Evolutionary conservation across 2,113 vertebrate genomes (phyloP).

Genomic region (Neopipo cinnamomea): DNA sequence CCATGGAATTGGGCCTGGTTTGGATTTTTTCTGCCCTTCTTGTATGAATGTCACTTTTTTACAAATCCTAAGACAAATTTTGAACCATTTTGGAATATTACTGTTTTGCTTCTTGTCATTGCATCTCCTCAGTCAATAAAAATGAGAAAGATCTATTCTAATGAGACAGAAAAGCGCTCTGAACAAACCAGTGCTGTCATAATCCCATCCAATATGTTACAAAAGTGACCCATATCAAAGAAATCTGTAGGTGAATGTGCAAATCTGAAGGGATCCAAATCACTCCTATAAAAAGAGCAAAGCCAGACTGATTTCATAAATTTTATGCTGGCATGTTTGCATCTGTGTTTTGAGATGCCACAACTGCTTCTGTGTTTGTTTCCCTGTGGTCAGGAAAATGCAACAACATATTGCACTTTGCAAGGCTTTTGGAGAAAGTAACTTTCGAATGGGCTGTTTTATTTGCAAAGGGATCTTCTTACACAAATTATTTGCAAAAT

Average conservation of each 20-base stretch:
- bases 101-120: neutral
- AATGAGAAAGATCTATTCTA: neutral
- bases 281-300: neutral
- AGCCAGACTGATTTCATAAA: neutral
- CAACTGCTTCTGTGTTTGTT: neutral
- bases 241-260: neutral
- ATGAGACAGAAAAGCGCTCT: neutral
- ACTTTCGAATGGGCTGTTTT: neutral
- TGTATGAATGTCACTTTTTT: neutral
- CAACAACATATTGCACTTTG: neutral
- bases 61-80: neutral
- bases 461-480: neutral
- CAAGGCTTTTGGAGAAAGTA: neutral
- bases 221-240: neutral
- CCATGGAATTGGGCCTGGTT: neutral
- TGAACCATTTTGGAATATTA: neutral
- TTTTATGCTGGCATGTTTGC: neutral
- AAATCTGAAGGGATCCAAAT: neutral
- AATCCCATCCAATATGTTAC: neutral
- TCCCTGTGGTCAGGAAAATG: neutral
- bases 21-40: neutral
- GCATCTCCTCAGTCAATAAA: neutral
- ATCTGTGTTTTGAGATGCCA: neutral
- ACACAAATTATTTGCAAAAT: neutral
- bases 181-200: neutral